phyloP scores from a whole-genome alignment of 2,797 vertebrate species.

The Euthynnus affinis region DNA sequence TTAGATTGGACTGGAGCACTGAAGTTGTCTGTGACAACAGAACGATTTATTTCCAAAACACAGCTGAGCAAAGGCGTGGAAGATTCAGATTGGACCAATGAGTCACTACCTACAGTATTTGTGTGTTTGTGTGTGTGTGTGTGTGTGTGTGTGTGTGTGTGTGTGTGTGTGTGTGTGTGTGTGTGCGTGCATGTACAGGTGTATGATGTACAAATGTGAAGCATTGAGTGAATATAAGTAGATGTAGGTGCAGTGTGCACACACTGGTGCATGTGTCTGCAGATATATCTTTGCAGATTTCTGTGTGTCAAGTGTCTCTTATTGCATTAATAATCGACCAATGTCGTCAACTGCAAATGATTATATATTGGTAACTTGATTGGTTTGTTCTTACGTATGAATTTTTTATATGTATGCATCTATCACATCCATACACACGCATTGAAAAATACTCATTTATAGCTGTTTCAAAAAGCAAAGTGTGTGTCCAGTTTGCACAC shows the following conservation, averaged over 20 bases:
- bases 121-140: not conserved
- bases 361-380: not conserved
- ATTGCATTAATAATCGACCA: not conserved
- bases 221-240: not conserved
- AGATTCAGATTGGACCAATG: conserved; percentile 57
- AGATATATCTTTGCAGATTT: not conserved
- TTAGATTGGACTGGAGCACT: not conserved
- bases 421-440: not conserved
- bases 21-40: conserved; percentile 77
- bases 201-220: not conserved
- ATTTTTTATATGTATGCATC: not conserved
- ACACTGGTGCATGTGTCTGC: conserved; percentile 7
- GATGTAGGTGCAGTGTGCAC: not conserved
- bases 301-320: not conserved
- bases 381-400: not conserved
- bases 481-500: not conserved
- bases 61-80: conserved; percentile 54
- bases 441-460: not conserved
- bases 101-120: conserved; percentile 21
- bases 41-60: conserved; percentile 83
- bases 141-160: conserved; percentile 9
- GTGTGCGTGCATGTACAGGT: conserved; percentile 5
- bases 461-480: not conserved
- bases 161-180: conserved; percentile 9
- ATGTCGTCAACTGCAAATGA: not conserved